These are phyloP conservation scores for Thalassaphorura encarpata DNA, from an alignment of 1,140 invertebrate genomes.

Conservation along the genomic window DNA sequence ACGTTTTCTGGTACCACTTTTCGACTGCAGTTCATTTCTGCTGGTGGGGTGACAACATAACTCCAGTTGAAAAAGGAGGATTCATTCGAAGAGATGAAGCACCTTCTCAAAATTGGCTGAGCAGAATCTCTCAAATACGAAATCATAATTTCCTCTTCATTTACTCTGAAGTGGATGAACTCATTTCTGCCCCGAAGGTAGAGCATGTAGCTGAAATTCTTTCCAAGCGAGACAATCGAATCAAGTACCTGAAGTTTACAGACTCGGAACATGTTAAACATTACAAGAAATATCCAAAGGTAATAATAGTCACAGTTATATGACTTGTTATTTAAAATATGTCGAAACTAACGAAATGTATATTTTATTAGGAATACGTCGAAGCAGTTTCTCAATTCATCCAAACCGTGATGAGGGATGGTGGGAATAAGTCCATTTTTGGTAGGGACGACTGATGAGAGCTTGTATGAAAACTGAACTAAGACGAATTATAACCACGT, in stretches of 20 bases:
- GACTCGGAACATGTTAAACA: slow-evolving; percentile 23
- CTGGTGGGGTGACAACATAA: slow-evolving; percentile 4
- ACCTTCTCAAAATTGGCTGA: slow-evolving; percentile 34
- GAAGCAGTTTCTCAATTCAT: slow-evolving; percentile 14
- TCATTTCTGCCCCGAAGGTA: slow-evolving; percentile 40
- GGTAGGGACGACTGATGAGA: too few species aligned
- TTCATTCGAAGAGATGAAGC: slow-evolving; percentile 30
- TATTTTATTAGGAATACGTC: slow-evolving; percentile 14
- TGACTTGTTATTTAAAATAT: background rate
- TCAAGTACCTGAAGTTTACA: slow-evolving; percentile 16
- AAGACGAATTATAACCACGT: background rate
- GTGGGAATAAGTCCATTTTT: too few species aligned
- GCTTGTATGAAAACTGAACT: background rate
- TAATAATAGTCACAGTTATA: background rate
- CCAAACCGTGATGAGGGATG: slow-evolving; percentile 4
- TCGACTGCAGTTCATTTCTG: slow-evolving; percentile 10
- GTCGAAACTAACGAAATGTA: background rate
- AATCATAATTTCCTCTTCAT: slow-evolving; percentile 56
- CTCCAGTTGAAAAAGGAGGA: background rate
- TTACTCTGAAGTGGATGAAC: slow-evolving; percentile 57
- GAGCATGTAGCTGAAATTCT: slow-evolving; percentile 39
- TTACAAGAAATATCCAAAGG: slow-evolving; percentile 23
- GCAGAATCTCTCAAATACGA: slow-evolving; percentile 43
- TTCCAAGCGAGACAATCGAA: slow-evolving; percentile 17
- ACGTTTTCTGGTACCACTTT: slow-evolving; percentile 25